These are phyloP conservation scores for Stenoptilia bipunctidactyla DNA, from an alignment of 2,888 invertebrate species.

Conservation along the genomic window DNA sequence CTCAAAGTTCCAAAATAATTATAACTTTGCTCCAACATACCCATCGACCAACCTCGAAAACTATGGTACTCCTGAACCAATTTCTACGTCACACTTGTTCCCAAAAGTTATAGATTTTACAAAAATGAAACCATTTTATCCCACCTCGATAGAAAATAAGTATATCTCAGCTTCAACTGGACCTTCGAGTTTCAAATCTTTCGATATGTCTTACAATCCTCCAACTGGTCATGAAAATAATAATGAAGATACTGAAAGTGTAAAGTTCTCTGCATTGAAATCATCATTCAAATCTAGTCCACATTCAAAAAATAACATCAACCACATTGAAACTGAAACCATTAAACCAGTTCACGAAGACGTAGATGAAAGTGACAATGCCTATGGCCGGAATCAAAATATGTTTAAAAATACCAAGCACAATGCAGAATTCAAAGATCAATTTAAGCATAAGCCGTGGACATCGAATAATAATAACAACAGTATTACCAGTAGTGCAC, in stretches of 20 bases:
- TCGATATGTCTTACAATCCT: slow-evolving; percentile 21
- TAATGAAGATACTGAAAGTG: neutral
- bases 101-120: slow-evolving; percentile 54
- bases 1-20: slow-evolving; percentile 24
- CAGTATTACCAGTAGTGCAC: slow-evolving; percentile 26
- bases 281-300: too few species aligned
- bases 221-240: slow-evolving; percentile 19
- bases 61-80: slow-evolving; percentile 23
- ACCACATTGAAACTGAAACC: slow-evolving; percentile 19
- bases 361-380: slow-evolving; percentile 14
- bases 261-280: too few species aligned
- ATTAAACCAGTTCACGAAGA: slow-evolving; percentile 22
- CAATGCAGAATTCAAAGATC: slow-evolving; percentile 34
- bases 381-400: slow-evolving; percentile 22
- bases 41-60: slow-evolving; percentile 26
- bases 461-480: slow-evolving; percentile 19
- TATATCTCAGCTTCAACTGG: slow-evolving; percentile 25
- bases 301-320: slow-evolving; percentile 1
- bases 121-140: slow-evolving; percentile 38
- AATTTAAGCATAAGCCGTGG: slow-evolving; percentile 38
- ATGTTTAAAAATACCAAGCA: slow-evolving; percentile 21
- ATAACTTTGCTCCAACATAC: slow-evolving; percentile 25
- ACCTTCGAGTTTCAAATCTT: slow-evolving; percentile 17
- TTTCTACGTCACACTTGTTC: slow-evolving; percentile 31
- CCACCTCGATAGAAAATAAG: slow-evolving; percentile 35